A percentile compares a stretch with the other conserved stretches of the same genome.
Conservation (phyloP, 2,888 invertebrate species). For the Synanthedon andrenaeformis region DNA sequence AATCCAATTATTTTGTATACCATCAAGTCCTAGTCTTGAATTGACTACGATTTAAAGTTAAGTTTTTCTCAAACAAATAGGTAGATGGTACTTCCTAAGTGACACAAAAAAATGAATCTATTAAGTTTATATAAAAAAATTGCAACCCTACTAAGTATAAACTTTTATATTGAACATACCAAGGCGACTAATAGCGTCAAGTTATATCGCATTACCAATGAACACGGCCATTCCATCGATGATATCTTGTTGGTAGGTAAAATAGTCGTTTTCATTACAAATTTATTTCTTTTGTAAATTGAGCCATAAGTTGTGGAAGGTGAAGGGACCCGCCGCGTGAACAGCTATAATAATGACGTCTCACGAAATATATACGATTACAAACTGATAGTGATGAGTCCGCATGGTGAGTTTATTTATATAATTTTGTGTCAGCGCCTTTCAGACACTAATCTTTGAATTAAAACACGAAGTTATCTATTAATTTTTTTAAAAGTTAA, state of each 20-base stretch:
- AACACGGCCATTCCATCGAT: constrained; percentile 6
- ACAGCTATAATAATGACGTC: constrained; percentile 35
- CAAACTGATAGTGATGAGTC: constrained; percentile 14
- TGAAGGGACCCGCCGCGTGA: constrained; percentile 35
- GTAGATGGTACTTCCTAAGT: too few relatives aligned
- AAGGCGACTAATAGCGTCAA: constrained; percentile 1
- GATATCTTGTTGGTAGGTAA: constrained; percentile 15
- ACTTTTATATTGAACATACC: not conserved
- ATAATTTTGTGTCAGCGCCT: constrained; percentile 26
- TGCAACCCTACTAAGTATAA: not conserved
- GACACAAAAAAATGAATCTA: too few relatives aligned
- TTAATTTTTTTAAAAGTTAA: too few relatives aligned
- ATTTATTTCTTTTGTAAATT: constrained; percentile 44
- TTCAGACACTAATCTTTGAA: constrained; percentile 4
- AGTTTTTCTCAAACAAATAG: too few relatives aligned
- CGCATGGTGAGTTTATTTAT: constrained; percentile 14
- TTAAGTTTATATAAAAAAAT: not conserved
- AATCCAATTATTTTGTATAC: too few relatives aligned
- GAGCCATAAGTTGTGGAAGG: constrained; percentile 44
- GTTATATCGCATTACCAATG: constrained; percentile 2
- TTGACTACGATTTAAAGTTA: too few relatives aligned
- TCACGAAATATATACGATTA: constrained; percentile 41
- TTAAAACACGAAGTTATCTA: too few relatives aligned
- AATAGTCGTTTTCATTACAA: constrained; percentile 29
- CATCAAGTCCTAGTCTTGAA: too few relatives aligned